phyloP scores from a whole-genome alignment of 2,797 vertebrate species.

The Myotis planiceps region DNA sequence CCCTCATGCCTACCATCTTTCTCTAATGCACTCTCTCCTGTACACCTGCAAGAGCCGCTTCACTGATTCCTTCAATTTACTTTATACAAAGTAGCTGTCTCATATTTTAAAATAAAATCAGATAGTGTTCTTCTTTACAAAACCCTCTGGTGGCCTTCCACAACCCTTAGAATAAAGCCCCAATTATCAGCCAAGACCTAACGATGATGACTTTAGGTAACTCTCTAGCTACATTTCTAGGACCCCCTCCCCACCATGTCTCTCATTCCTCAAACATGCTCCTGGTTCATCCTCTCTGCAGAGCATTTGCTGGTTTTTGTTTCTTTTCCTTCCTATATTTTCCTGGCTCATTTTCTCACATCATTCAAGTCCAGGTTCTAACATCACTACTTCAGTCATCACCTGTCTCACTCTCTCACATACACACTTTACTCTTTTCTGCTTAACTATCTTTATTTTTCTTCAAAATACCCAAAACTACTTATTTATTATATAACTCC shows the following conservation, averaged over 20 bases:
- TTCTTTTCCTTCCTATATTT: neutral
- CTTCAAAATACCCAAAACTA: neutral
- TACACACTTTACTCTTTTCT: neutral
- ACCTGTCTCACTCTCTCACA: neutral
- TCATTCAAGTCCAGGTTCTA: neutral
- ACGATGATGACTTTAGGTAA: neutral
- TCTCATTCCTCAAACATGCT: neutral
- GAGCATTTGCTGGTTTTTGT: neutral
- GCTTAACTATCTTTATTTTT: neutral
- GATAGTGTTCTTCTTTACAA: neutral
- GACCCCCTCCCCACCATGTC: fast-evolving
- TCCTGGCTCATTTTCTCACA: neutral
- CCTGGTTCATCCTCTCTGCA: neutral
- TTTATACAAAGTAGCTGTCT: neutral
- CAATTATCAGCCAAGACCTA: neutral
- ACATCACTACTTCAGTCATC: neutral
- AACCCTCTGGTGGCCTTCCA: neutral
- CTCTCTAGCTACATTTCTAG: neutral
- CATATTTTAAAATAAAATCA: neutral
- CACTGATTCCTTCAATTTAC: neutral
- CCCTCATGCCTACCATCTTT: neutral
- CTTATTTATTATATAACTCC: neutral
- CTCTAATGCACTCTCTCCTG: neutral
- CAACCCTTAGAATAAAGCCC: neutral
- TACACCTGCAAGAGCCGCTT: neutral